Conservation (phyloP, 1,140 invertebrate genomes). For the Ips typographus region DNA sequence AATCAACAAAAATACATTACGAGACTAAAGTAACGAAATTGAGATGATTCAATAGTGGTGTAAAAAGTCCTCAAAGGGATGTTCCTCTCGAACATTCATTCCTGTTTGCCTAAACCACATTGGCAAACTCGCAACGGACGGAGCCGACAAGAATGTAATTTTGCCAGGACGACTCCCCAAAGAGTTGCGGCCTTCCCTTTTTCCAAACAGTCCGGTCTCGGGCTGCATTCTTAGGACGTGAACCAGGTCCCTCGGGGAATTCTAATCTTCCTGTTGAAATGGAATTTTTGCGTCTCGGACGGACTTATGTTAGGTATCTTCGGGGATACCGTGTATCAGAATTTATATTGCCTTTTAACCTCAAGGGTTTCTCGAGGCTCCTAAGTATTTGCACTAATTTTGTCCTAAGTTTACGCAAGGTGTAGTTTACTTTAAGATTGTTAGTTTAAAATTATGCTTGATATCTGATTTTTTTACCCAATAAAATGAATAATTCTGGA, state of each 20-base stretch:
- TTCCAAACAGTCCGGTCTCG: slow-evolving; percentile 46
- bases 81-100: slow-evolving; percentile 11
- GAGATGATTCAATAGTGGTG: neutral
- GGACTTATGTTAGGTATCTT: slow-evolving; percentile 1
- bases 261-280: slow-evolving; percentile 30
- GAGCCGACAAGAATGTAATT: slow-evolving; percentile 51
- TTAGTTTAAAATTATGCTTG: too few species aligned
- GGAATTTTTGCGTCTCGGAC: slow-evolving; percentile 20
- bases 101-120: slow-evolving; percentile 31
- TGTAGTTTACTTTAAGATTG: too few species aligned
- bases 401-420: too few species aligned
- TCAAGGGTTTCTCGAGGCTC: neutral
- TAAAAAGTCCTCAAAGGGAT: neutral
- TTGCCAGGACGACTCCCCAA: slow-evolving; percentile 50
- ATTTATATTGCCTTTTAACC: slow-evolving; percentile 2
- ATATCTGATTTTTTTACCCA: too few species aligned
- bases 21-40: too few species aligned
- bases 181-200: slow-evolving; percentile 49
- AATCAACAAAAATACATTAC: too few species aligned
- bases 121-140: slow-evolving; percentile 32
- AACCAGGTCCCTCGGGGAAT: slow-evolving; percentile 30
- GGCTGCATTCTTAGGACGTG: slow-evolving; percentile 40
- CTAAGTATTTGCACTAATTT: too few species aligned
- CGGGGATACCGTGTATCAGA: neutral
- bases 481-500: too few species aligned